These are phyloP conservation scores for Melanotaenia boesemani DNA, from an alignment of 2,797 vertebrate genomes.

Conservation along the genomic window DNA sequence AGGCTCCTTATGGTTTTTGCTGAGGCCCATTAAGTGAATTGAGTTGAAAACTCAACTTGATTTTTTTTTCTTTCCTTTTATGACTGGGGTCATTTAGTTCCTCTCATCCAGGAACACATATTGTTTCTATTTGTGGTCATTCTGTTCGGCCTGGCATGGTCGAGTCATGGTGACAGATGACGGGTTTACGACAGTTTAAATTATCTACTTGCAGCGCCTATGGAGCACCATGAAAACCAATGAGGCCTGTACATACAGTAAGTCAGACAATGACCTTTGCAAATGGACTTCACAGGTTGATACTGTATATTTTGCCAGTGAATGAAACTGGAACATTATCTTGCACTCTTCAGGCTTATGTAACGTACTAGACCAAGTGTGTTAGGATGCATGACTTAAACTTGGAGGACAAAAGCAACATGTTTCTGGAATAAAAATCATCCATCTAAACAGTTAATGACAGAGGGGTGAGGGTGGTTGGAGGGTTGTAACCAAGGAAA, in stretches of 20 bases:
- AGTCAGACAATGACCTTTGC: conserved; percentile 55
- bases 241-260: conserved; percentile 40
- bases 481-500: conserved; percentile 57
- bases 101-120: conserved; percentile 31
- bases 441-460: conserved; percentile 64
- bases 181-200: conserved; percentile 55
- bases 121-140: conserved; percentile 51
- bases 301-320: conserved; percentile 21
- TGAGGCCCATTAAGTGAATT: conserved; percentile 44
- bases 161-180: conserved; percentile 41
- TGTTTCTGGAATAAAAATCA: conserved; percentile 56
- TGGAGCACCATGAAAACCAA: conserved; percentile 46
- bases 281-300: conserved; percentile 28
- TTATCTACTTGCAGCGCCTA: conserved; percentile 31
- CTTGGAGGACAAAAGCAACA: conserved; percentile 30
- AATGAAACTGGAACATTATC: conserved; percentile 35
- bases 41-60: conserved; percentile 30
- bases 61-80: conserved; percentile 19
- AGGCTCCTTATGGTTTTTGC: conserved; percentile 30
- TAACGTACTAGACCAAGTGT: background rate
- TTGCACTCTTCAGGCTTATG: background rate
- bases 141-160: conserved; percentile 40
- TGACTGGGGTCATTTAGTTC: conserved; percentile 39
- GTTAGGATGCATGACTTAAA: conserved; percentile 25
- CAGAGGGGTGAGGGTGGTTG: conserved; percentile 30